These are phyloP conservation scores for Conus ventricosus DNA, from an alignment of 1,140 invertebrate species.

Conservation along the genomic window DNA sequence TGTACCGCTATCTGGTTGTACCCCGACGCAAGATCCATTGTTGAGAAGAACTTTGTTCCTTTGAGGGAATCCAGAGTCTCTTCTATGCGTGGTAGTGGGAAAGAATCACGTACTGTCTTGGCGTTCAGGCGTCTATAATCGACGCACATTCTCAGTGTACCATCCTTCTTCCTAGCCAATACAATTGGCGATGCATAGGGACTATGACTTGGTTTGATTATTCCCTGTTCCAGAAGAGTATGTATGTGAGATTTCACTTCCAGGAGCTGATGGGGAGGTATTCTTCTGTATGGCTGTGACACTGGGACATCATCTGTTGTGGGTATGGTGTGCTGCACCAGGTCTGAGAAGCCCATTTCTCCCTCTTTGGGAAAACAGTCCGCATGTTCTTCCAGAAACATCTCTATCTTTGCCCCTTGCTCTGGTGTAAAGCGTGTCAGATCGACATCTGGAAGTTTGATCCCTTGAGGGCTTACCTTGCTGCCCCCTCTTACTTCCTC, in stretches of 20 bases:
- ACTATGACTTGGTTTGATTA: constrained; percentile 36
- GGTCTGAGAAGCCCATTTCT: neutral
- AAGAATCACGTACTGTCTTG: constrained; percentile 48
- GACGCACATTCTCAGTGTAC: constrained; percentile 53
- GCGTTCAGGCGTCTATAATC: constrained; percentile 54
- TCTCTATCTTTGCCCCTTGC: no score
- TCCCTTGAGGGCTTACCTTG: no score
- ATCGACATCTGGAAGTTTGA: no score
- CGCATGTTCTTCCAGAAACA: no score
- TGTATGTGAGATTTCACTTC: constrained; percentile 21
- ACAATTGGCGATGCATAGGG: constrained; percentile 46
- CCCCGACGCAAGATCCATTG: constrained; percentile 40
- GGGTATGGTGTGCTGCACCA: neutral
- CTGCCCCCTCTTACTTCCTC: no score
- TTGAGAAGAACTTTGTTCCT: constrained; percentile 36
- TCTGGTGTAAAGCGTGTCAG: no score
- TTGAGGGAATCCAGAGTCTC: constrained; percentile 25
- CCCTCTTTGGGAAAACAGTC: neutral
- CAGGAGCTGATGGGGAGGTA: constrained; percentile 10
- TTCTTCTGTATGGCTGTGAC: neutral
- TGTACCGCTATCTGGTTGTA: constrained; percentile 45
- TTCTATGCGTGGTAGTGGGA: constrained; percentile 45
- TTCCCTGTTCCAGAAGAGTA: constrained; percentile 28
- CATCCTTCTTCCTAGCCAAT: constrained; percentile 54
- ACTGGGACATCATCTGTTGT: neutral